Conservation (phyloP, 2,888 invertebrate species). For the Bugulina stolonifera region DNA sequence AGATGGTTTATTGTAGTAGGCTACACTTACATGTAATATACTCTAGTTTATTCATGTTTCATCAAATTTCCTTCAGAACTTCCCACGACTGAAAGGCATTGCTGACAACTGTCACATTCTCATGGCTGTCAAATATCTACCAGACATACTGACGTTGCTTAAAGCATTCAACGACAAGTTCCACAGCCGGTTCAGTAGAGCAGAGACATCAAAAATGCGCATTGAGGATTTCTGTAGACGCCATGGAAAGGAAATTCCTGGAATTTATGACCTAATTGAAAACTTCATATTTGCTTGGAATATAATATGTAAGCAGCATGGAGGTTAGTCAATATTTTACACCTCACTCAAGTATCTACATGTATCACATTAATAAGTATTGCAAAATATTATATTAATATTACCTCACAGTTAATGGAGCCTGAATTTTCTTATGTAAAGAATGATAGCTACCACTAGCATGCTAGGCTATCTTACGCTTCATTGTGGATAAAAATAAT, state of each 20-base stretch:
- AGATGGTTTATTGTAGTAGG: too few relatives aligned
- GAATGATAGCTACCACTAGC: too few relatives aligned
- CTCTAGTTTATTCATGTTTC: too few relatives aligned
- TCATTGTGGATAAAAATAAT: too few relatives aligned
- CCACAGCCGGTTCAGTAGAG: constrained; percentile 3
- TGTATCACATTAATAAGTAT: too few relatives aligned
- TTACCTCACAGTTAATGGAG: too few relatives aligned
- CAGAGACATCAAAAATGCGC: background rate
- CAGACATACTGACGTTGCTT: background rate
- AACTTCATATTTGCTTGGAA: background rate
- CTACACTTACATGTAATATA: too few relatives aligned
- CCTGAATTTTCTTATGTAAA: too few relatives aligned
- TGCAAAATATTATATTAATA: too few relatives aligned
- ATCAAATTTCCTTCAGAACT: too few relatives aligned
- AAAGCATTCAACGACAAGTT: background rate
- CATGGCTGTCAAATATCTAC: background rate
- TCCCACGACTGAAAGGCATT: background rate
- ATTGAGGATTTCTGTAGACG: background rate
- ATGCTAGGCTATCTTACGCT: too few relatives aligned
- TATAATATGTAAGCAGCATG: background rate
- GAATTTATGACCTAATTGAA: background rate
- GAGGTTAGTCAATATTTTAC: background rate
- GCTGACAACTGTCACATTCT: background rate
- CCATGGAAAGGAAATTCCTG: background rate
- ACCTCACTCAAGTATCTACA: too few relatives aligned